Percentiles rank a stretch among this genome's conserved stretches.
phyloP scores from a whole-genome alignment of 2,797 vertebrate species.

The Pagetopsis macropterus region DNA sequence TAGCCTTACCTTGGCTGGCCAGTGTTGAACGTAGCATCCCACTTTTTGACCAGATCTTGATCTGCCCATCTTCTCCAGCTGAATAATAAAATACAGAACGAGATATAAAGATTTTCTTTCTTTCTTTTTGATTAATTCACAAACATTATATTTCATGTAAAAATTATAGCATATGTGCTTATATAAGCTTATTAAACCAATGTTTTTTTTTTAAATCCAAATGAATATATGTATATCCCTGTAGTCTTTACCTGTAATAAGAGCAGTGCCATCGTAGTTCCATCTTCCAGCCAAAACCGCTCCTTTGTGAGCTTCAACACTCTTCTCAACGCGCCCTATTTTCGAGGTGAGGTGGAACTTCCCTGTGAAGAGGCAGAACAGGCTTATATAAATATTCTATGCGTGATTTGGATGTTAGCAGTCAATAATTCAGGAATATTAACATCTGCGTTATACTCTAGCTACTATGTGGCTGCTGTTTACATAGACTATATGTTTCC shows the following conservation, averaged over 20 bases:
- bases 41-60: constrained; percentile 99
- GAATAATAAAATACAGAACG: constrained; percentile 35
- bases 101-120: not conserved
- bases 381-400: not conserved
- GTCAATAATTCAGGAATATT: constrained; percentile 21
- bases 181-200: no score
- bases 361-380: constrained; percentile 80
- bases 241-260: constrained; percentile 89
- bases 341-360: constrained; percentile 95
- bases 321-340: constrained; percentile 93
- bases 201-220: no score
- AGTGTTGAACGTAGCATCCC: constrained; percentile 97
- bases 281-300: constrained; percentile 94
- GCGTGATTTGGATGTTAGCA: constrained; percentile 3
- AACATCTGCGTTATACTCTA: not conserved
- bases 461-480: not conserved
- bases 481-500: not conserved
- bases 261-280: constrained; percentile 95
- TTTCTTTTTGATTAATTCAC: not conserved
- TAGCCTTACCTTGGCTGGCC: constrained; percentile 90
- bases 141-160: not conserved
- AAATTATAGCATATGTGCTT: not conserved
- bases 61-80: constrained; percentile 96
- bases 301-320: constrained; percentile 93
- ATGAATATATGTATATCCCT: no score